Evolutionary conservation across 2,797 vertebrate species (phyloP).

Genomic region (Acipenser ruthenus): DNA sequence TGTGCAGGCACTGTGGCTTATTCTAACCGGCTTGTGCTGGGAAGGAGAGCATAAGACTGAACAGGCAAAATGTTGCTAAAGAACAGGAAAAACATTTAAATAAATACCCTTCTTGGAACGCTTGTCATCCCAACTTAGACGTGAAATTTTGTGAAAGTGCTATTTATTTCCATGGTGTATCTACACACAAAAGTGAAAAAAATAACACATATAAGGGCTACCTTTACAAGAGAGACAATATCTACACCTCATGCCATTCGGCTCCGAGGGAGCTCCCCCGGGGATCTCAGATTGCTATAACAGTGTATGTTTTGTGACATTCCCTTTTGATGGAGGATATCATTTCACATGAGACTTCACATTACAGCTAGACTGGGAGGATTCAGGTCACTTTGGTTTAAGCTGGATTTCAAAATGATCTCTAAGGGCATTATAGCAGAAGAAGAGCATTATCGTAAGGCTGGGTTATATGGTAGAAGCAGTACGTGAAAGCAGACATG

Average conservation of each 20-base stretch:
- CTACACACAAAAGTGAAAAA: not conserved
- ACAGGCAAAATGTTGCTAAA: no score
- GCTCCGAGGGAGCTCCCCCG: slow-evolving; percentile 30
- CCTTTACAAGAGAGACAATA: not conserved
- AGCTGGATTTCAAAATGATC: slow-evolving; percentile 59
- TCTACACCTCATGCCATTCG: slow-evolving; percentile 12
- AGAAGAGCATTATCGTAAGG: slow-evolving; percentile 46
- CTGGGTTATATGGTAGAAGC: slow-evolving; percentile 14
- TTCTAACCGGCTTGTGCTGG: no score
- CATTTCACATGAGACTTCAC: slow-evolving; percentile 68
- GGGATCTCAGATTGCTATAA: slow-evolving; percentile 49
- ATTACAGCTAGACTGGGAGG: slow-evolving; percentile 52
- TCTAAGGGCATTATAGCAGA: slow-evolving; percentile 50
- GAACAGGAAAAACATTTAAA: no score
- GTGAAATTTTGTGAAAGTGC: no score
- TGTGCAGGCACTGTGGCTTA: no score
- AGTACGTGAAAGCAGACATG: no score
- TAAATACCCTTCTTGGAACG: no score
- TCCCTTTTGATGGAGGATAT: slow-evolving; percentile 68
- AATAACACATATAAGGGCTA: not conserved
- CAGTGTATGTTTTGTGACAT: slow-evolving; percentile 56
- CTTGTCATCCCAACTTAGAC: no score
- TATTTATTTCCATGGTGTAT: no score
- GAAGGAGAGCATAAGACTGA: no score
- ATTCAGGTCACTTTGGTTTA: slow-evolving; percentile 51